phyloP scores from a whole-genome alignment of 30 jellyfish, hydroid and myxozoan species.

The Morbakka virulenta region DNA sequence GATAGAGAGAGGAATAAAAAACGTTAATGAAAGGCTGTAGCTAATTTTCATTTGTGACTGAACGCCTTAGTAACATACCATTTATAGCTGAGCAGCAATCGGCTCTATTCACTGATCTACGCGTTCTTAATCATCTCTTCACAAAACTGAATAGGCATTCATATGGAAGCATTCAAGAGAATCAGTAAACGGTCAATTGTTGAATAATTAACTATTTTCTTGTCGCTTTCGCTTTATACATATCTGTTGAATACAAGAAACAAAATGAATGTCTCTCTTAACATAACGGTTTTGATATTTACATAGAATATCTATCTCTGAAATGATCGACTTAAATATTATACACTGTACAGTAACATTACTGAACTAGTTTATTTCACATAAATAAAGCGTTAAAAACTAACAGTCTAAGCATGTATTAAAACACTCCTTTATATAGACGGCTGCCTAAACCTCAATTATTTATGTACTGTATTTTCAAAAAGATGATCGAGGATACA shows the following conservation, averaged over 20 bases:
- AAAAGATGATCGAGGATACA: no score
- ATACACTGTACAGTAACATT: neutral
- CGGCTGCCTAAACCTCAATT: no score
- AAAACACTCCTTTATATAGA: no score
- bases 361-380: neutral
- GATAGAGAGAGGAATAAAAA: no score
- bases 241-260: neutral
- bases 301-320: neutral
- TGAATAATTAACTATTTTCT: neutral
- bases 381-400: no score
- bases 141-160: neutral
- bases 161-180: neutral
- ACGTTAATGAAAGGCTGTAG: no score
- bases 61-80: neutral
- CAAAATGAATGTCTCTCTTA: neutral
- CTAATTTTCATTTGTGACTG: no score
- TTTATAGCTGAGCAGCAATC: neutral
- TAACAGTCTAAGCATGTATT: no score
- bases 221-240: neutral
- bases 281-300: neutral
- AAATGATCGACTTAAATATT: neutral
- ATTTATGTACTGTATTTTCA: no score
- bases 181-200: neutral
- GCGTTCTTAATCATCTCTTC: neutral
- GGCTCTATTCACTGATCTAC: neutral